Conservation (phyloP, 2,888 invertebrate species). For the Ennomos erosarius region DNA sequence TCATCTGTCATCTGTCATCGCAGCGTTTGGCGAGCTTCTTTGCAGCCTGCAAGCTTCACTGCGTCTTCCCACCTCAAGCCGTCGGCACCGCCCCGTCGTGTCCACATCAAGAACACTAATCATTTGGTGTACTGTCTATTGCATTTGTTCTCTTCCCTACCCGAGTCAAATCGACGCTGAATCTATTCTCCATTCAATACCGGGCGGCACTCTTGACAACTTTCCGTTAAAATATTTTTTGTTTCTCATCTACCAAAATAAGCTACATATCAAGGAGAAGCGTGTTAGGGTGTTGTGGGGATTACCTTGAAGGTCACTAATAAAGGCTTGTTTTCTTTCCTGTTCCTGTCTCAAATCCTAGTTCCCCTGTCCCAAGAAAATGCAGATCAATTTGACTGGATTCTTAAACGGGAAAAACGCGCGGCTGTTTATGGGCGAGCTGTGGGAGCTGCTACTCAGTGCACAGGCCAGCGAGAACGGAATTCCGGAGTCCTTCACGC, state of each 20-base stretch:
- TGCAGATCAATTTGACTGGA: constrained; percentile 99
- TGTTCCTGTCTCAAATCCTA: constrained; percentile 82
- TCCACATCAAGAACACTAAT: constrained; percentile 56
- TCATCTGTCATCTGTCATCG: constrained; percentile 44
- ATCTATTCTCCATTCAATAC: constrained; percentile 16
- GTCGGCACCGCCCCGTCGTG: constrained; percentile 38
- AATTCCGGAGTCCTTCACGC: constrained; percentile 97
- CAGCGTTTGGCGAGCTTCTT: constrained; percentile 48
- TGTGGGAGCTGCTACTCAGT: constrained; percentile 97
- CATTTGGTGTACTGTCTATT: constrained; percentile 57
- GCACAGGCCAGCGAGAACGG: constrained; percentile 98
- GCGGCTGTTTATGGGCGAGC: constrained; percentile 97
- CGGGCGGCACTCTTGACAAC: constrained; percentile 68
- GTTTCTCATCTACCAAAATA: constrained; percentile 25
- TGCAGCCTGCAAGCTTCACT: constrained; percentile 44
- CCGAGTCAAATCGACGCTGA: constrained; percentile 71
- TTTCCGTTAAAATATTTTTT: constrained; percentile 46
- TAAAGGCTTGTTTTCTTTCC: constrained; percentile 69
- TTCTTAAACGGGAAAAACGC: constrained; percentile 99
- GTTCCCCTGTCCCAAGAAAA: constrained; percentile 98
- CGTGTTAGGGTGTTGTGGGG: constrained; percentile 52
- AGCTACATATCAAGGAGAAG: constrained; percentile 25
- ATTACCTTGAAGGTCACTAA: constrained; percentile 56
- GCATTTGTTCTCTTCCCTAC: constrained; percentile 66
- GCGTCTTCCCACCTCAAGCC: constrained; percentile 40